Evolutionary conservation across 2,888 invertebrate genomes (phyloP), one percentile per base, ranked within the genome.

Genomic region (Celastrina argiolus): DNA sequence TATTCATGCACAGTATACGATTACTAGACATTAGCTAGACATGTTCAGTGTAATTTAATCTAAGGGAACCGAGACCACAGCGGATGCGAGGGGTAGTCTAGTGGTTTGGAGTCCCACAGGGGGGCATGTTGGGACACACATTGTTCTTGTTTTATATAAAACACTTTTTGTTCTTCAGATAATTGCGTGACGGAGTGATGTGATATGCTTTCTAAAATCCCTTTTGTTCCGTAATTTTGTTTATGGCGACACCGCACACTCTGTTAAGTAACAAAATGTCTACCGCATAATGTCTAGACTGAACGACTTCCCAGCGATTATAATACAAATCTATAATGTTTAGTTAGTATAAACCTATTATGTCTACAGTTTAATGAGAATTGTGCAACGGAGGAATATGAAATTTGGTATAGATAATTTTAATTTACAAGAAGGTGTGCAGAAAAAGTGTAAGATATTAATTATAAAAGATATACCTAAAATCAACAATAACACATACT

Each of bases 41-140:
- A 72, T 71, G 73, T 71, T 70, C 71, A n/a, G 78, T 78, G 82
- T 83, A 83, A 84, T 84, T 78, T 79, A 84, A 85, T 84, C 78
- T 75, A 71, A 75, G 76, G 76, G 77, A 82, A 83, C 82, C 80
- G 79, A 78, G 76, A 81, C 81, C 81, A 78, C 81, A 79, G 73
- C 80, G 81, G 82, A 82, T 81, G 77, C 74, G 75, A 76, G 71
- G 75, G 77, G 74, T 74, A 71, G 76, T 75, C 73, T 77, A 75
- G 79, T 72, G 78, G 78, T 79, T 75, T 73, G 71, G 73, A 75
- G 77, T 80, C 74, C 76, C 79, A 66, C 80, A 81, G 77, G 82
- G 81, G 74, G 73, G 74, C 71, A 72, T 74, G 71, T 73, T 80
- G 70, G 79, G 78, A 73, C 77, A 72, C 75, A 76, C 73, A 74